Percentiles rank a stretch among this genome's conserved stretches.
phyloP scores from a whole-genome alignment of 2,113 vertebrate genomes.

The Scophthalmus maximus region DNA sequence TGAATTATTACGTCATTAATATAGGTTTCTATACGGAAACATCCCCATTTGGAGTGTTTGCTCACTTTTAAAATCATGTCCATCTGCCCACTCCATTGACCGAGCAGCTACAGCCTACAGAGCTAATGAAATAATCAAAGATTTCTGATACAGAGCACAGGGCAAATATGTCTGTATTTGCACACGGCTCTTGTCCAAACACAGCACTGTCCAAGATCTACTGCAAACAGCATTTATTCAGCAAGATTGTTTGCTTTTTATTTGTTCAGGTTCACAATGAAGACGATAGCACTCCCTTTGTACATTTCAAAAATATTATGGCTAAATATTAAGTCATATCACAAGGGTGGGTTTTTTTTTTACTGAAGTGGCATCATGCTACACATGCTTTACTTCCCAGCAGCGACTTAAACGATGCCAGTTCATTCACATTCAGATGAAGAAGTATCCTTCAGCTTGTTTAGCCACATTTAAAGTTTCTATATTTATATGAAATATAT shows the following conservation, averaged over 20 bases:
- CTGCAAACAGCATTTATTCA: slow-evolving; percentile 65
- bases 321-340: slow-evolving; percentile 35
- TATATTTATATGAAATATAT: no score
- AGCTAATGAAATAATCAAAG: slow-evolving; percentile 74
- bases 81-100: slow-evolving; percentile 63
- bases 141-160: slow-evolving; percentile 71
- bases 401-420: neutral
- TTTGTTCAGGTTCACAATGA: slow-evolving; percentile 51
- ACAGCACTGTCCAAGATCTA: slow-evolving; percentile 55
- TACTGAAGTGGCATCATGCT: slow-evolving; percentile 5
- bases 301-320: slow-evolving; percentile 36
- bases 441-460: no score
- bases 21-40: slow-evolving; percentile 5
- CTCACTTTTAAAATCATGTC: slow-evolving; percentile 70
- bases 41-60: slow-evolving; percentile 70
- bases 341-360: slow-evolving; percentile 12
- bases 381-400: slow-evolving; percentile 7
- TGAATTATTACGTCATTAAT: neutral
- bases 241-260: slow-evolving; percentile 57
- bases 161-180: slow-evolving; percentile 65
- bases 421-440: neutral
- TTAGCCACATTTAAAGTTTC: no score
- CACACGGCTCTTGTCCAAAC: slow-evolving; percentile 65
- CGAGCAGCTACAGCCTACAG: slow-evolving; percentile 55
- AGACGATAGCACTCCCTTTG: slow-evolving; percentile 37